Conservation (phyloP, 2,113 vertebrate genomes). For the Peromyscus leucopus region DNA sequence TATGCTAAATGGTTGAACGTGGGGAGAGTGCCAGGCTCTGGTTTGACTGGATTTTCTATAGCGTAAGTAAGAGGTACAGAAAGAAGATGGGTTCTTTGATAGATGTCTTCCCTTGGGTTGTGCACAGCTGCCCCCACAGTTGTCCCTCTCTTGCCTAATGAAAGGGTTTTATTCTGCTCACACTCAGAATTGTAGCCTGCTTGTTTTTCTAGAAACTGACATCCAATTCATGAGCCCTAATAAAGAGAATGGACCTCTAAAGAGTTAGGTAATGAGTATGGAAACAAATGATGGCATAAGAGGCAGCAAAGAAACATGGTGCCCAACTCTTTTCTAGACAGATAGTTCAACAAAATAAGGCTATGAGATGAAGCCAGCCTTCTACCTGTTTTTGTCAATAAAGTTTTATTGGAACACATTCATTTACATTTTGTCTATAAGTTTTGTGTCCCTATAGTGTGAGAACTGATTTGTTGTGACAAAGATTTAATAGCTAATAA, state of each 20-base stretch:
- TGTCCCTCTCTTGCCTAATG: slow-evolving; percentile 65
- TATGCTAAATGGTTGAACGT: slow-evolving; percentile 64
- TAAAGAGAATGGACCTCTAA: background rate
- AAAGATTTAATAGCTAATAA: background rate
- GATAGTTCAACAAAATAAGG: background rate
- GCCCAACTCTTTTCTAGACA: slow-evolving; percentile 32
- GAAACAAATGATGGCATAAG: slow-evolving; percentile 45
- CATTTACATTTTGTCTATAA: background rate
- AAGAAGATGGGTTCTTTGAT: slow-evolving; percentile 59
- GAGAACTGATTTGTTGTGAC: background rate
- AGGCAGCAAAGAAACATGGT: slow-evolving; percentile 38
- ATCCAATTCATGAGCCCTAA: slow-evolving; percentile 3
- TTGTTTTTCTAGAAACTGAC: slow-evolving; percentile 49
- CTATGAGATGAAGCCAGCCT: background rate
- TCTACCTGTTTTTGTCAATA: background rate
- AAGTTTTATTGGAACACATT: slow-evolving; percentile 50
- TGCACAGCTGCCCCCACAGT: slow-evolving; percentile 39
- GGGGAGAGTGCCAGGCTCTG: slow-evolving; percentile 34
- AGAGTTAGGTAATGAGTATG: slow-evolving; percentile 27
- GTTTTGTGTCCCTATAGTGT: background rate
- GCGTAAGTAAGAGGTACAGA: slow-evolving; percentile 38
- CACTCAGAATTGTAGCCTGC: background rate
- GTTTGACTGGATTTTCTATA: slow-evolving; percentile 74
- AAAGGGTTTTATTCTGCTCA: slow-evolving; percentile 64
- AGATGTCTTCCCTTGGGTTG: slow-evolving; percentile 42